Evolutionary conservation across 2,888 invertebrate genomes (phyloP).

Genomic region (Mantis religiosa): DNA sequence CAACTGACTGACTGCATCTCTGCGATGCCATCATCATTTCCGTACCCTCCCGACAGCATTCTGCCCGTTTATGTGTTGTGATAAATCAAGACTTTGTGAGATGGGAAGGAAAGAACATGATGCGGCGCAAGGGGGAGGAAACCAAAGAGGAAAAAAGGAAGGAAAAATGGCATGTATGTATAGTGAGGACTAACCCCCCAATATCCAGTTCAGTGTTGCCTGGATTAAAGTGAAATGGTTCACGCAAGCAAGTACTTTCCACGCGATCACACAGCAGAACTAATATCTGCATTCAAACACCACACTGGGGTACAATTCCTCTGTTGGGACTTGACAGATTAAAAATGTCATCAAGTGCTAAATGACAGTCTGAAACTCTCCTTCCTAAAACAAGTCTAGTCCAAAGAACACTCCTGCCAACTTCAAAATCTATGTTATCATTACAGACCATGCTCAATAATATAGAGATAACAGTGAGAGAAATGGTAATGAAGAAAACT

Average conservation of each 20-base stretch:
- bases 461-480: no score
- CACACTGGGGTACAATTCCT: not conserved
- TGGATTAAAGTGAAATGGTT: not conserved
- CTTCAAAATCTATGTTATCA: no score
- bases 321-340: not conserved
- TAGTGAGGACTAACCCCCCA: not conserved
- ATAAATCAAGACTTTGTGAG: conserved; percentile 26
- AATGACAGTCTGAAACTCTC: no score
- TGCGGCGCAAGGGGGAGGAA: not conserved
- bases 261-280: not conserved
- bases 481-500: no score
- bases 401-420: no score
- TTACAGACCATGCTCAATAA: no score
- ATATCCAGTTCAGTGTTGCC: not conserved
- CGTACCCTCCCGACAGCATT: conserved; percentile 16
- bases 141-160: not conserved
- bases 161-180: conserved; percentile 4
- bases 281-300: not conserved
- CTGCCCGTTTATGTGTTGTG: conserved; percentile 23
- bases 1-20: not conserved
- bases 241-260: not conserved
- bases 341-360: no score
- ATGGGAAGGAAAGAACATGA: conserved; percentile 8
- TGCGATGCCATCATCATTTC: conserved; percentile 2
- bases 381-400: no score